Base-by-base conservation (phyloP, 2,888 invertebrate genomes). In the Caenorhabditis doughertyi region DNA sequence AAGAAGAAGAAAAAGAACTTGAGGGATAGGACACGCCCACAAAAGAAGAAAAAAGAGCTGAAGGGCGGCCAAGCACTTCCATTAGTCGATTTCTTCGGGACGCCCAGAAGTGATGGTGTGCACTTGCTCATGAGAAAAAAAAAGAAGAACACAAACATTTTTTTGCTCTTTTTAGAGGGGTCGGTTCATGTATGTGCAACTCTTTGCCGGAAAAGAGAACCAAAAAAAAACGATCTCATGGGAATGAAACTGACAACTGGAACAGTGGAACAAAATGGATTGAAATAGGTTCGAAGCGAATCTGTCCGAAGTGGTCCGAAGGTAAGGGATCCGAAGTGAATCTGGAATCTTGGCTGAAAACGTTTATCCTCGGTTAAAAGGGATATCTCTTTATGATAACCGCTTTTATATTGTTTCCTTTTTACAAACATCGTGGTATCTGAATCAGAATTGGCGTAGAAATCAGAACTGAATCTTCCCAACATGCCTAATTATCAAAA, bases 1-100 rank as follows among this genome's bases (percentile, higher is more conserved):
- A 53, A 67, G 55, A 35, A 67, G 65, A 65, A 35, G 51, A 49
- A 32, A 21, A 47, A 56, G 35, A n/a, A n/a, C 35, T 21, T 4
- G 2, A 35, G 11, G 18, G 23, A 35, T 18, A 49, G 49, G 32
- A 25, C 71, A 49, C 49, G 58, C 58, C 49, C 62, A 39, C 25
- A 29, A 29, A 44, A 23, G 25, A 7, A 18, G 32, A 32, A 60
- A 44, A 60, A 42, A 60, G 44, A 23, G 49, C 39, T 51, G 21
- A 39, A 23, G 58, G 49, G 60, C 70, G 56, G 44, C 44, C 29
- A 51, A 51, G 23, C 64, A 60, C 73, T 56, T 74, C 67, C 74
- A 74, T 74, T 74, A 58, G 67, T 74, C 65, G 35, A 58, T 49
- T 47, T 64, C 56, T 56, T 65, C 47, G 21, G 32, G 55, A 29